phyloP scores from a whole-genome alignment of 2,888 invertebrate genomes.

The Campopleginae sp. region DNA sequence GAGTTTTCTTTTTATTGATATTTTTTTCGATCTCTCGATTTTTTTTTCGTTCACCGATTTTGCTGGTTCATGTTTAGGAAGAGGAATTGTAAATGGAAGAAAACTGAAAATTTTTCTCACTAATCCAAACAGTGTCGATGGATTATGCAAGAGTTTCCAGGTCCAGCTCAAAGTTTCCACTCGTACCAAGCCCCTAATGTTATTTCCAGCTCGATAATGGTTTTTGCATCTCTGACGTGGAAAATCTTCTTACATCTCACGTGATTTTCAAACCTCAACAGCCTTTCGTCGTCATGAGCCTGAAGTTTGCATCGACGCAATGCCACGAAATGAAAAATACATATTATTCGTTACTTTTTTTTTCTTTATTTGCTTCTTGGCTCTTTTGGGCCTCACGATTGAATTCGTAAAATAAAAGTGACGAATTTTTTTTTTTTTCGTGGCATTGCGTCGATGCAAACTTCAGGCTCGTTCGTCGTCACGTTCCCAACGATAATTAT shows the following conservation, averaged over 20 bases:
- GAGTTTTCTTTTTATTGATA: background rate
- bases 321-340: too few species aligned
- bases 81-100: background rate
- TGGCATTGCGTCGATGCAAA: too few species aligned
- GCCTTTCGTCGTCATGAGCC: background rate
- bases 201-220: slow-evolving; percentile 15
- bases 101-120: slow-evolving; percentile 6
- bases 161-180: slow-evolving; percentile 43
- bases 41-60: background rate
- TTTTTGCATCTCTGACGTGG: slow-evolving; percentile 49
- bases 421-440: too few species aligned
- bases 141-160: slow-evolving; percentile 69
- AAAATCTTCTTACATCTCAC: slow-evolving; percentile 55
- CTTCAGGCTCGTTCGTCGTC: too few species aligned
- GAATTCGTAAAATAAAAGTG: too few species aligned
- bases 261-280: slow-evolving; percentile 11
- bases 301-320: too few species aligned
- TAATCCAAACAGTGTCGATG: slow-evolving; percentile 68
- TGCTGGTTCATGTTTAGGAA: background rate
- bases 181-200: background rate
- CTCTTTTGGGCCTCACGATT: too few species aligned
- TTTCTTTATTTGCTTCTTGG: too few species aligned
- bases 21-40: background rate
- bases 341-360: too few species aligned
- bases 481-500: slow-evolving; percentile 2